Conservation (phyloP, 2,888 invertebrate species). For the Heliconius erato region DNA sequence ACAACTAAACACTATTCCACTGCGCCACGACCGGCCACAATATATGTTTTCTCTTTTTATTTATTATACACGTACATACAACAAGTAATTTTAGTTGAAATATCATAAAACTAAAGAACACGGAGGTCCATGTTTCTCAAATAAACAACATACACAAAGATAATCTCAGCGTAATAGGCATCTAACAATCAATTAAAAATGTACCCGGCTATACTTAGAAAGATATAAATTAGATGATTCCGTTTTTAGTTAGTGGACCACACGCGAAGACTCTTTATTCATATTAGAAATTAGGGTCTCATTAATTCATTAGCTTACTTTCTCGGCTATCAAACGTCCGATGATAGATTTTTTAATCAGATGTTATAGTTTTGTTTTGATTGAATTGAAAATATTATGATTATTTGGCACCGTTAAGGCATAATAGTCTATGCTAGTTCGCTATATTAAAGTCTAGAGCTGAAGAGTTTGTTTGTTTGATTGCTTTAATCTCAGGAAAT, state of each 20-base stretch:
- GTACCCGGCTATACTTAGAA: conserved; percentile 54
- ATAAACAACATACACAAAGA: conserved; percentile 35
- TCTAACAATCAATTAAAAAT: conserved; percentile 56
- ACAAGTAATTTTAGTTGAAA: conserved; percentile 2
- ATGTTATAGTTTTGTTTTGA: conserved; percentile 37
- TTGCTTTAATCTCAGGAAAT: neutral
- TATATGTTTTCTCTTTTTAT: too few species aligned
- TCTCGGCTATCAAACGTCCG: conserved; percentile 39
- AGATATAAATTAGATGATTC: conserved; percentile 69
- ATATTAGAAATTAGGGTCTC: conserved; percentile 51
- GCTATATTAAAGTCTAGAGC: neutral
- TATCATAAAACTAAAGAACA: conserved; percentile 10
- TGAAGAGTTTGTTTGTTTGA: neutral
- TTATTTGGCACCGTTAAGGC: neutral
- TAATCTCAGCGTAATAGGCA: conserved; percentile 47
- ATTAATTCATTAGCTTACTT: conserved; percentile 52
- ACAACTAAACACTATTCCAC: too few species aligned
- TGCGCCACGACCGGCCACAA: too few species aligned
- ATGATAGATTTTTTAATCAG: conserved; percentile 41
- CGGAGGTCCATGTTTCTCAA: conserved; percentile 34
- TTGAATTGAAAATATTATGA: conserved; percentile 13
- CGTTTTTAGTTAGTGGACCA: conserved; percentile 82
- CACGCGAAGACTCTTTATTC: conserved; percentile 65
- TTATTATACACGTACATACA: neutral
- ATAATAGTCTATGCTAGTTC: neutral